Conservation (phyloP, 1,140 invertebrate species). For the Drosophila nikananu region DNA sequence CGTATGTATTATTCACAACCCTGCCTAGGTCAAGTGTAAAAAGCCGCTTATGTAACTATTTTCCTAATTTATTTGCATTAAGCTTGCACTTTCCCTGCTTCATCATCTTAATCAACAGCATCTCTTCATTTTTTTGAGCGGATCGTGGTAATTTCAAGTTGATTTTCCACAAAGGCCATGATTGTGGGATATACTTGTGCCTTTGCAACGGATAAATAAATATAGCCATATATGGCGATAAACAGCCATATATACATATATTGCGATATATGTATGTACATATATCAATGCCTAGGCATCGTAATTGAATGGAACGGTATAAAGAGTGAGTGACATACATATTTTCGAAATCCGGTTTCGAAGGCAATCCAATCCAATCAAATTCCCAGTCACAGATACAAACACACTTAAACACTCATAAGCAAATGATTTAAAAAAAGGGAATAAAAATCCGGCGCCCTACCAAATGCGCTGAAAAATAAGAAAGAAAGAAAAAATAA, state of each 20-base stretch:
- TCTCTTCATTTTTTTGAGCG: conserved; percentile 12
- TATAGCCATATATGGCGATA: background rate
- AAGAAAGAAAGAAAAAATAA: conserved; percentile 33
- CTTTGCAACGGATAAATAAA: conserved; percentile 6
- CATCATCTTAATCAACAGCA: conserved; percentile 3
- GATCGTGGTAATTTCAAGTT: conserved; percentile 43
- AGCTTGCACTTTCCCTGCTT: conserved; percentile 40
- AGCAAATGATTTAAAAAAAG: conserved; percentile 39
- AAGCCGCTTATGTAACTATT: background rate
- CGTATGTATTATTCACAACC: background rate
- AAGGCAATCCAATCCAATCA: conserved; percentile 73
- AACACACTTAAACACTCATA: conserved; percentile 5
- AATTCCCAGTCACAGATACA: conserved; percentile 45
- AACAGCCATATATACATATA: background rate
- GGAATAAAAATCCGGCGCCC: conserved; percentile 44
- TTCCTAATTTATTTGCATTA: conserved; percentile 16
- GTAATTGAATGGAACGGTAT: conserved; percentile 51
- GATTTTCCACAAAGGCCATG: conserved; percentile 48
- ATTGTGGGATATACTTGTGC: conserved; percentile 38
- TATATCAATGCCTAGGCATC: conserved; percentile 27
- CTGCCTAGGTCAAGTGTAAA: background rate
- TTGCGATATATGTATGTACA: background rate
- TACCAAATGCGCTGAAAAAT: conserved; percentile 44
- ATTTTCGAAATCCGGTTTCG: conserved; percentile 76
- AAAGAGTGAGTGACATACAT: conserved; percentile 59